Evolutionary conservation across 2,888 invertebrate genomes (phyloP), one percentile per base, ranked within the genome.

Genomic region (Celastrina argiolus): DNA sequence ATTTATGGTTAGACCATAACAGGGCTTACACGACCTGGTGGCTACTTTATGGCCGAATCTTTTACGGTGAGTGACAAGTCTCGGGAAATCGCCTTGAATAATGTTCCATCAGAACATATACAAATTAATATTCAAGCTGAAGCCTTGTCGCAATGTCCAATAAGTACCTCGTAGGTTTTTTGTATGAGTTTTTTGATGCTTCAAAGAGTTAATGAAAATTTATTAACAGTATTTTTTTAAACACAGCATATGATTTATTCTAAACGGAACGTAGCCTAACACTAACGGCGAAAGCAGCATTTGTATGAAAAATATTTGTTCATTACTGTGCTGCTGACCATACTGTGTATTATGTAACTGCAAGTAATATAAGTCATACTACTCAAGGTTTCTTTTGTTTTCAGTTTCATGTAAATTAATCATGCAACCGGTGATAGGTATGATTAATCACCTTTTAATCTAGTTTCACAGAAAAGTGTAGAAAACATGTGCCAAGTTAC

Each of bases 51-150:
- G 51, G 39, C 66, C 61, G 67, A 64, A 64, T 66, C 67, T 41
- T 69, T 71, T 68, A 69, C 68, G 67, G 69, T 69, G 67, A 66
- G 58, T 67, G 70, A 67, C 70, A 69, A 66, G 51, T 31, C 67
- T 67, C 68, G 61, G 61, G 31, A 34, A 63, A 16, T 66, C 51
- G 65, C 68, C 69, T 69, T 70, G 67, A 67, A 16, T 56, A 14
- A 12, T 12, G 8, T 41, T 41, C 12, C 28, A 18, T 18, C 10
- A 18, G 10, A 16, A 45, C 8, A 8, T 45, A 45, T 45, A 45
- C 18, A 18, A 45, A 45, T 18, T 18, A 45, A 16, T 45, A 45
- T n/a, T n/a, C n/a, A 45, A 45, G 16, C 45, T 16, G 10, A 10
- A 45, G 45, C 42, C 42, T 45, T 18, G 18, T 18, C 45, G n/a